phyloP scores from a whole-genome alignment of 2,113 vertebrate genomes.

The Pteronura brasiliensis region DNA sequence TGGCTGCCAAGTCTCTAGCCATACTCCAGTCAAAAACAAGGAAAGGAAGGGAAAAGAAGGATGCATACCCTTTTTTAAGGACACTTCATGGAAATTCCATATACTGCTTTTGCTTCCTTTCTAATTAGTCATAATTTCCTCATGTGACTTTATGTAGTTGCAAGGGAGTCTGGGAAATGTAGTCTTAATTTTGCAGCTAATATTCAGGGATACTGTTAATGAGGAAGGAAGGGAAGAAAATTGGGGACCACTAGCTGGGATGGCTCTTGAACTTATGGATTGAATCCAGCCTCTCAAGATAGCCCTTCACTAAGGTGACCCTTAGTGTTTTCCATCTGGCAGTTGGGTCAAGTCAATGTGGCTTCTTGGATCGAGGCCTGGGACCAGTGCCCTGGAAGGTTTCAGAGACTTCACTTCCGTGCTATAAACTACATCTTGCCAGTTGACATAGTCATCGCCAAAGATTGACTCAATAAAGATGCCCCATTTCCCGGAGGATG shows the following conservation, averaged over 20 bases:
- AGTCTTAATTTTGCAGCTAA: not conserved
- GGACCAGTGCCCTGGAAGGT: not conserved
- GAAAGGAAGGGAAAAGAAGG: not conserved
- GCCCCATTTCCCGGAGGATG: constrained; percentile 54
- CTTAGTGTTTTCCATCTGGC: not conserved
- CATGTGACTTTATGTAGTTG: not conserved
- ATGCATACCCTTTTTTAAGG: not conserved
- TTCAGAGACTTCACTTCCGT: not conserved
- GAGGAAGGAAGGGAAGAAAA: not conserved
- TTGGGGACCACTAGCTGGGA: not conserved
- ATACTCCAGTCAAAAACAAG: not conserved
- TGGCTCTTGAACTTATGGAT: not conserved
- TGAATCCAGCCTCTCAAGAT: not conserved
- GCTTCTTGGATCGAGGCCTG: not conserved
- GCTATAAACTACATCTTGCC: constrained; percentile 26
- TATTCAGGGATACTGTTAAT: not conserved
- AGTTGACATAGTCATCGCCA: constrained; percentile 33
- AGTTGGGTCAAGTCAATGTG: not conserved
- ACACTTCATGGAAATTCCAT: not conserved
- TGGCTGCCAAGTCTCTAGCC: not conserved
- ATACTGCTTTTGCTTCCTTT: not conserved
- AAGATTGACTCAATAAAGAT: constrained; percentile 61
- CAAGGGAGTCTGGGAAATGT: constrained; percentile 37
- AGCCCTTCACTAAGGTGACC: not conserved
- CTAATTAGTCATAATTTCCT: not conserved